Evolutionary conservation across 2,797 vertebrate genomes (phyloP), one percentile per base, ranked within the genome.

Genomic region (Cryptoblepharus egeriae): DNA sequence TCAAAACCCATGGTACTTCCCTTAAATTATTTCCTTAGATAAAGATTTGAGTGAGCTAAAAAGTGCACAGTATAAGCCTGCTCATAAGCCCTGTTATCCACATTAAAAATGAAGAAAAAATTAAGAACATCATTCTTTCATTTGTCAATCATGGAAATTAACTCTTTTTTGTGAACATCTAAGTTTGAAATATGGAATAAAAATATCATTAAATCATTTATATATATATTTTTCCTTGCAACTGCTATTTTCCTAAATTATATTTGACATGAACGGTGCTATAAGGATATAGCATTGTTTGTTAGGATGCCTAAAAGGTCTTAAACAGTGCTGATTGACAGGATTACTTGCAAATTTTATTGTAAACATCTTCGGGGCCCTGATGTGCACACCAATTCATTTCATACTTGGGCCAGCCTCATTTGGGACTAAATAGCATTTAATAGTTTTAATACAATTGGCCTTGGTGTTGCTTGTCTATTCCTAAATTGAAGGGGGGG

Each of bases 21-120:
- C 49, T 73, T 80, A 80, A 83, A 83, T 58, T 80, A 80, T 55
- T 76, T 83, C 32, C 68, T 83, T 80, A 83, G 67, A 74, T 79
- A 84, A 84, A 79, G 71, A 68, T 84, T 65, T 74, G 70, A 67
- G 39, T 69, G 70, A 75, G 39, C 70, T 74, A 74, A 74, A 68
- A 67, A 79, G 70, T 45, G 30, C 75, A 68, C 45, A 45, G 20
- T 61, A 45, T 84, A 60, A 84, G 63, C 71, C 63, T 10, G 12
- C 20, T 73, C 26, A 57, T 84, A 75, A 79, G 39, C 37, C 76
- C 32, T 68, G 80, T 67, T 81, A 79, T 68, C 52, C 37, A 74
- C 79, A 79, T 84, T 78, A 79, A 79, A 83, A 83, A 67, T 49
- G 37, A 45, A 42, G 35, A 24, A 37, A 22, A n/a, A 64, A 64